Conservation (phyloP, 2,113 vertebrate species). For the Boleophthalmus pectinirostris region DNA sequence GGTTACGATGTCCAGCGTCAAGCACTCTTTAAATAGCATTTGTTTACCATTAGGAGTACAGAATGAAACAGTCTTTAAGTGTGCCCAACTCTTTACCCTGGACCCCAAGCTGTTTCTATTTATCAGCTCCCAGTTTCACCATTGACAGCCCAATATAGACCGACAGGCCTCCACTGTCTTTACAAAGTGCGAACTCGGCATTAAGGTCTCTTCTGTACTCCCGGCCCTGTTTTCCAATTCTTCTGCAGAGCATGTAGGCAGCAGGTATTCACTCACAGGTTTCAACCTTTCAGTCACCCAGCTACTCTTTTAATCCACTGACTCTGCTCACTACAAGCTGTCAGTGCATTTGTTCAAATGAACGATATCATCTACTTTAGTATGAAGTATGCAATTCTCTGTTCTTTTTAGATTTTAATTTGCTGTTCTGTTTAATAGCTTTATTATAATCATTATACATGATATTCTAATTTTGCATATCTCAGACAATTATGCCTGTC, state of each 20-base stretch:
- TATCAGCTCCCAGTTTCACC: background rate
- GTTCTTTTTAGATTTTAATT: no score
- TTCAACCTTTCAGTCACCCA: background rate
- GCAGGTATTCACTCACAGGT: background rate
- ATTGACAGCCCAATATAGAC: background rate
- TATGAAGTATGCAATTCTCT: background rate
- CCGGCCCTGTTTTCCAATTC: background rate
- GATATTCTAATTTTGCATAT: no score
- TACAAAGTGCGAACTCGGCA: background rate
- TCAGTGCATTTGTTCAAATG: background rate
- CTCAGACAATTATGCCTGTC: no score
- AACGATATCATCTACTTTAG: no score
- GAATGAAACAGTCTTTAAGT: background rate
- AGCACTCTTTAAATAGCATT: background rate
- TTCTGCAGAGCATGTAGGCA: constrained; percentile 1
- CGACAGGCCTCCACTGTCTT: constrained; percentile 2
- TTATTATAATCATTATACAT: no score
- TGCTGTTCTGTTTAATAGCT: no score
- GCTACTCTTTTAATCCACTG: background rate
- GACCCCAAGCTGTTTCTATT: background rate
- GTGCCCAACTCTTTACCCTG: background rate
- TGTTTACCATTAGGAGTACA: no score
- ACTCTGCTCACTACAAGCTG: background rate
- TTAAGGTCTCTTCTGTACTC: background rate
- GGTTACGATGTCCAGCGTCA: background rate